These are phyloP conservation scores for Trichomalopsis sarcophagae DNA, from an alignment of 1,140 invertebrate genomes.

Conservation along the genomic window DNA sequence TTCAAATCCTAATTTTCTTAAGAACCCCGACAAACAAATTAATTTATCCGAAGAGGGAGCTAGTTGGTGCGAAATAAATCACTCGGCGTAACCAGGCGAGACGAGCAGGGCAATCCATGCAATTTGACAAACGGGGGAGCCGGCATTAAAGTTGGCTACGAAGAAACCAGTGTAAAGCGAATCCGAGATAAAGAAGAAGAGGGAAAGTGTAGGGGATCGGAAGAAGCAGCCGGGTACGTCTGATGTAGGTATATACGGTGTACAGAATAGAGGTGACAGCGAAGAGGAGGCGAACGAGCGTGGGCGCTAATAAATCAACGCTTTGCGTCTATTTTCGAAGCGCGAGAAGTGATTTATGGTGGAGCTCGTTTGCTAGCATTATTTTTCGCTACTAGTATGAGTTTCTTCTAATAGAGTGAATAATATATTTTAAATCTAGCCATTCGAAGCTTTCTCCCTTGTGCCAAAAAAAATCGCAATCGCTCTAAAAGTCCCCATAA, in stretches of 20 bases:
- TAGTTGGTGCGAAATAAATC: conserved; percentile 31
- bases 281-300: conserved; percentile 42
- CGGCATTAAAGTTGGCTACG: conserved; percentile 41
- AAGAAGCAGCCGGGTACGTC: conserved; percentile 41
- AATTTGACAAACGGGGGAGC: conserved; percentile 47
- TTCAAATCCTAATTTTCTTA: background rate
- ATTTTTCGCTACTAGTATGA: no score
- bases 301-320: conserved; percentile 55
- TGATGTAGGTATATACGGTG: no score
- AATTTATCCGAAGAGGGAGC: conserved; percentile 6
- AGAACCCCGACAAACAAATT: conserved; percentile 48
- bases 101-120: conserved; percentile 26
- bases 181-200: conserved; percentile 49
- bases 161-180: conserved; percentile 29
- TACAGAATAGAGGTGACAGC: conserved; percentile 52
- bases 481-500: background rate
- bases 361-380: no score
- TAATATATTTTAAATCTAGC: no score
- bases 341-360: no score
- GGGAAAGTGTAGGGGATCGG: conserved; percentile 43
- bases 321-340: conserved; percentile 58
- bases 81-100: conserved; percentile 7
- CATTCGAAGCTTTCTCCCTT: no score
- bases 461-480: background rate
- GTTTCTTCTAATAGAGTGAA: no score